Conservation (phyloP, 2,797 vertebrate genomes). For the Lindbergichthys nudifrons region DNA sequence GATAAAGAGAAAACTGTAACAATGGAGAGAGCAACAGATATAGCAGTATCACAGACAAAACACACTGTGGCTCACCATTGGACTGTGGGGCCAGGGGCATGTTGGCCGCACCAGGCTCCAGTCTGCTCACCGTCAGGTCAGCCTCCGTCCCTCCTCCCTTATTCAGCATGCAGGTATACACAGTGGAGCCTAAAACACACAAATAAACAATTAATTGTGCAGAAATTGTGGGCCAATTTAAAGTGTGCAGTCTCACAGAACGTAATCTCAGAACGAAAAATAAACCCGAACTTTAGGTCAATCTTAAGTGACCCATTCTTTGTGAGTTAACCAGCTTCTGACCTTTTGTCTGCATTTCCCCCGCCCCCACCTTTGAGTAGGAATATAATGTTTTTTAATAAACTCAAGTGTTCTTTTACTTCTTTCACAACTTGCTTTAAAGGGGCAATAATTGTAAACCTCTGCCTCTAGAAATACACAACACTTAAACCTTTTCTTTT, state of each 20-base stretch:
- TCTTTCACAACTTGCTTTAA: slow-evolving; percentile 8
- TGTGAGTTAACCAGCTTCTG: neutral
- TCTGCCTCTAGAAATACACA: neutral
- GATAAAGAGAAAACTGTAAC: neutral
- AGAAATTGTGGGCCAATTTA: slow-evolving; percentile 20
- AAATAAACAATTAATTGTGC: slow-evolving; percentile 36
- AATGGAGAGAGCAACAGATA: neutral
- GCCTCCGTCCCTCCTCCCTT: slow-evolving; percentile 89
- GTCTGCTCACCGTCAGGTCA: slow-evolving; percentile 93
- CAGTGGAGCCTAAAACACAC: slow-evolving; percentile 86
- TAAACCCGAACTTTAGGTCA: slow-evolving; percentile 11
- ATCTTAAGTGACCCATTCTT: neutral
- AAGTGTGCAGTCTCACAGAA: slow-evolving; percentile 20
- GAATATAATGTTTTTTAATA: slow-evolving; percentile 13
- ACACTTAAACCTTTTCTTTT: neutral
- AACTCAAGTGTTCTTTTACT: slow-evolving; percentile 4
- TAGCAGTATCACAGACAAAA: neutral
- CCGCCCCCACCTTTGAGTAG: neutral
- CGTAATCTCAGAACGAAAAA: slow-evolving; percentile 14
- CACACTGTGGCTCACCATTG: slow-evolving; percentile 60
- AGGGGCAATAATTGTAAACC: neutral
- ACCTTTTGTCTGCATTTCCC: neutral
- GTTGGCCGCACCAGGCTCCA: slow-evolving; percentile 78
- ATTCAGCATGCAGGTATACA: slow-evolving; percentile 98
- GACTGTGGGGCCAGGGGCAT: slow-evolving; percentile 86